phyloP scores from a whole-genome alignment of 2,113 vertebrate species.

The Melanotaenia duboulayi region DNA sequence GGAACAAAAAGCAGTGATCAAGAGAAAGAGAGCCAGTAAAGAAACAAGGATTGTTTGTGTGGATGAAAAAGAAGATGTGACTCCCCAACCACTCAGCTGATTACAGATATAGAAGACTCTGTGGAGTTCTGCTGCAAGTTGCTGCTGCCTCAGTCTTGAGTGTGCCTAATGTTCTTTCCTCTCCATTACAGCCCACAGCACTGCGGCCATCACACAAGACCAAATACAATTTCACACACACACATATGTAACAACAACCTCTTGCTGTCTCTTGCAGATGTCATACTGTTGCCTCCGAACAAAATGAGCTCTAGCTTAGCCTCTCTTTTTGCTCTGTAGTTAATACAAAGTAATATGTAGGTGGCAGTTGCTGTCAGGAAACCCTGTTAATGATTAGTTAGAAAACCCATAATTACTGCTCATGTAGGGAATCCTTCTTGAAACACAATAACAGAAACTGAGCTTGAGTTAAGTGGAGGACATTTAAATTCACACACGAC shows the following conservation, averaged over 20 bases:
- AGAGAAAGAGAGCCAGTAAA: slow-evolving; percentile 19
- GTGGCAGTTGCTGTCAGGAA: slow-evolving; percentile 47
- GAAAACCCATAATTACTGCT: slow-evolving; percentile 61
- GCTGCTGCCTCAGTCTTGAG: slow-evolving; percentile 72
- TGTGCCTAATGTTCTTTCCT: slow-evolving; percentile 72
- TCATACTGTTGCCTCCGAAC: slow-evolving; percentile 45
- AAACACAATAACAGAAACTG: slow-evolving; percentile 13
- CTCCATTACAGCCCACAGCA: slow-evolving; percentile 72
- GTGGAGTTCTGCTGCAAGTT: slow-evolving; percentile 74
- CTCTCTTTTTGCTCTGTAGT: slow-evolving; percentile 22
- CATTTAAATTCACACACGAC: neutral
- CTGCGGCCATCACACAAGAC: slow-evolving; percentile 15
- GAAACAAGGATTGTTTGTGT: slow-evolving; percentile 63
- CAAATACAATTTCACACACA: slow-evolving; percentile 18
- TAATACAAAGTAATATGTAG: slow-evolving; percentile 46
- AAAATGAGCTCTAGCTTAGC: slow-evolving; percentile 29
- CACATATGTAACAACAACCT: slow-evolving; percentile 41
- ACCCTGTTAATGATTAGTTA: slow-evolving; percentile 59
- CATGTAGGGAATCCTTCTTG: slow-evolving; percentile 15
- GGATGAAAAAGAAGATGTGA: slow-evolving; percentile 71
- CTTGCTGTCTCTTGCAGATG: slow-evolving; percentile 58
- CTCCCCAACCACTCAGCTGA: slow-evolving; percentile 70
- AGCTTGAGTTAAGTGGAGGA: neutral
- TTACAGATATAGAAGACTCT: slow-evolving; percentile 76
- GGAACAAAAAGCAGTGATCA: slow-evolving; percentile 17